Base-by-base conservation (phyloP, 2,888 invertebrate species). In the Synergus umbraculus region DNA sequence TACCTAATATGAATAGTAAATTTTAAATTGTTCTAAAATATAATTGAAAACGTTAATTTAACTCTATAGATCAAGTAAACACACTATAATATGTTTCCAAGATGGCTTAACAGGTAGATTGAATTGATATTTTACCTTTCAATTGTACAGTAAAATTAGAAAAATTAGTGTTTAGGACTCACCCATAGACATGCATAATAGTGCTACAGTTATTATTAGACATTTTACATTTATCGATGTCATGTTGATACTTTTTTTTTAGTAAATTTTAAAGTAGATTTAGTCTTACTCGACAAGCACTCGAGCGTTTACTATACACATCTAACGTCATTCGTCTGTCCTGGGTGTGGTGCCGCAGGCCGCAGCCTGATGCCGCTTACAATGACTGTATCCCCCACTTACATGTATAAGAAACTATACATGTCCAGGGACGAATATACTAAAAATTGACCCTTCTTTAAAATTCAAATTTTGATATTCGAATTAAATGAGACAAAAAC, bases 111-210 rank as follows among this genome's bases (percentile, higher is more conserved):
- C 60, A 60, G 22, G 22, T 60, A 60, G 12, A 12, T 60, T 3
- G 22, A 60, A 60, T 29, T 29, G 60, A 10, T 60, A 22, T 60
- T 22, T 60, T 60, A 18, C 12, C 18, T 22, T 22, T 12, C 8
- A 54, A 12, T 22, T 60, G 1, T 60, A 29, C 22, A 12, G 4
- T 60, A 22, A 60, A 22, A 60, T 73, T 41, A 15, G 9, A 89
- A 78, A 49, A 54, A 73, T 15, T 12, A 37, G 9, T n/a, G 4
- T 10, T 13, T 15, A 49, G 10, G 9, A 73, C 73, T 73, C 37
- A 73, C 73, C 54, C 4, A 54, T 49, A 54, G 29, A 41, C 29
- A 46, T 54, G 29, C 54, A 73, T 37, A 73, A 73, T 37, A 73
- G n/a, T 54, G 46, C 49, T 15, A 73, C 2, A 73, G 10, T 49